These are phyloP conservation scores for Columbina picui DNA, from an alignment of 2,113 vertebrate genomes.

Conservation along the genomic window DNA sequence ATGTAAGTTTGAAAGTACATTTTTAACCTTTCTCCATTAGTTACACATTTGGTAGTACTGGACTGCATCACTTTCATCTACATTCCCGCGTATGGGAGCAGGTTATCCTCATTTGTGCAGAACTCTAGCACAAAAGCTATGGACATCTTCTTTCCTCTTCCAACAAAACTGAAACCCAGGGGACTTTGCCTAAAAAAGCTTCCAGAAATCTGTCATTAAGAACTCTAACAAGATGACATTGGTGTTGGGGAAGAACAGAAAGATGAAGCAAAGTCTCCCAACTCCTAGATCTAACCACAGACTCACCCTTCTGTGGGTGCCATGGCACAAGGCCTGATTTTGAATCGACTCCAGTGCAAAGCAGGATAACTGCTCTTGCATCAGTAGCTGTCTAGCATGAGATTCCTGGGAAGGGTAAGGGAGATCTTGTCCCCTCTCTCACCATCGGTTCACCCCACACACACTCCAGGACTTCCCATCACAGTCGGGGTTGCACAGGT, in stretches of 20 bases:
- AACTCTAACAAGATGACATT: neutral
- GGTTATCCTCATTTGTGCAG: neutral
- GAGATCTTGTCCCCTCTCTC: neutral
- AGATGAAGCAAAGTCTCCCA: neutral
- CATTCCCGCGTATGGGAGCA: neutral
- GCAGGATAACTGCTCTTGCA: neutral
- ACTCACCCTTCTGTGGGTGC: neutral
- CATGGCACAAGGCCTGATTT: neutral
- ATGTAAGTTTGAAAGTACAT: neutral
- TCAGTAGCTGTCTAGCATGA: neutral
- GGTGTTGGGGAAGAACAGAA: neutral
- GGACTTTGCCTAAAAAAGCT: neutral
- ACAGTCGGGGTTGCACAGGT: neutral
- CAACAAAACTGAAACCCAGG: neutral
- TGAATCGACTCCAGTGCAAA: neutral
- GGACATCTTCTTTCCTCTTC: neutral
- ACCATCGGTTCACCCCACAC: neutral
- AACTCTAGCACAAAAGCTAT: neutral
- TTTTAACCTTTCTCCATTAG: neutral
- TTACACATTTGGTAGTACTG: neutral
- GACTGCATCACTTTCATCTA: neutral
- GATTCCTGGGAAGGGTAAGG: neutral
- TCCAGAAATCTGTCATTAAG: neutral
- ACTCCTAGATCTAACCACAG: rapidly evolving
- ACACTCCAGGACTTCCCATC: neutral